phyloP scores from a whole-genome alignment of 1,140 invertebrate species.

The Heliconius himera region DNA sequence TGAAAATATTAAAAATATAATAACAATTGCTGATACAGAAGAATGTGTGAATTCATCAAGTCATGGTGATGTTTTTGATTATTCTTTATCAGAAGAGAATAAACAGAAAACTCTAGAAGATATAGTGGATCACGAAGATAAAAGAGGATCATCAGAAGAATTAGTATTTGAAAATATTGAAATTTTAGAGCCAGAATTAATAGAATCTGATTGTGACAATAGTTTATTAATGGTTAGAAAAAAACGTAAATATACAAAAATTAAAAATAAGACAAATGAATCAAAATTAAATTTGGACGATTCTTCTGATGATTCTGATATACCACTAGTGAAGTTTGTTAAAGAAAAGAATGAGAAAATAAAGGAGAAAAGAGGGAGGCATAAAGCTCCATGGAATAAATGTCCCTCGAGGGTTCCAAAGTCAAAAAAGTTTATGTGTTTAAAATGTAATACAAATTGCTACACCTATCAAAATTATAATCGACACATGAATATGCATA shows the following conservation, averaged over 20 bases:
- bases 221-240: slow-evolving; percentile 13
- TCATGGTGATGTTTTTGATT: neutral
- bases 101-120: neutral
- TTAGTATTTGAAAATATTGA: neutral
- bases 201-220: neutral
- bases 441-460: slow-evolving; percentile 64
- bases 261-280: slow-evolving; percentile 30
- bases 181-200: neutral
- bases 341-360: slow-evolving; percentile 14
- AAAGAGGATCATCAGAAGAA: neutral
- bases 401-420: slow-evolving; percentile 28
- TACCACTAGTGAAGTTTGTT: slow-evolving; percentile 40
- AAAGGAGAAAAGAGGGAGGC: neutral
- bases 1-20: neutral
- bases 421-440: slow-evolving; percentile 54
- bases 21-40: neutral
- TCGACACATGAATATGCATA: slow-evolving; percentile 61
- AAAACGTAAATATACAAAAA: slow-evolving; percentile 31
- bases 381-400: slow-evolving; percentile 16
- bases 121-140: neutral
- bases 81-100: neutral
- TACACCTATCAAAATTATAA: slow-evolving; percentile 69
- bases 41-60: neutral
- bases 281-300: slow-evolving; percentile 7
- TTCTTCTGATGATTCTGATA: slow-evolving; percentile 49